These are phyloP conservation scores for Mergus octosetaceus DNA, from an alignment of 2,797 vertebrate species.

Conservation along the genomic window DNA sequence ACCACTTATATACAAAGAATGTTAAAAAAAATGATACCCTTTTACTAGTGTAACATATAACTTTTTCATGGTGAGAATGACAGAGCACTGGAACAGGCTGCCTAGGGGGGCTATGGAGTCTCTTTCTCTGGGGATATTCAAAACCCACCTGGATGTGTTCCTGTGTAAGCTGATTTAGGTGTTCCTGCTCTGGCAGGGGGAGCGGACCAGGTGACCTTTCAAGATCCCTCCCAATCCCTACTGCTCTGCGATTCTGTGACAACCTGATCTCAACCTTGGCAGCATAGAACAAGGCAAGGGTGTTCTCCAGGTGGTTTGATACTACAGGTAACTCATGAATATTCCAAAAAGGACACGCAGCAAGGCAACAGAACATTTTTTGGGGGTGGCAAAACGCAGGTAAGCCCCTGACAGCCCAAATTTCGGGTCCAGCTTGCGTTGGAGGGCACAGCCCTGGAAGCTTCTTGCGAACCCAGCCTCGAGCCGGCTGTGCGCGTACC, in stretches of 20 bases:
- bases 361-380: neutral
- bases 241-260: too few relatives aligned
- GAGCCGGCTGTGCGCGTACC: slow-evolving; percentile 69
- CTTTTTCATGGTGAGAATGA: too few relatives aligned
- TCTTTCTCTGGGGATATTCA: too few relatives aligned
- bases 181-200: too few relatives aligned
- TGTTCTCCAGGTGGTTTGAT: neutral
- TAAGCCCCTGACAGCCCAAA: neutral
- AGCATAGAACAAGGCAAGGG: neutral
- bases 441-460: neutral
- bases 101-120: too few relatives aligned
- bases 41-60: neutral
- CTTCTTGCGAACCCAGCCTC: neutral
- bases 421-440: neutral
- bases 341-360: neutral
- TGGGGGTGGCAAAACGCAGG: neutral
- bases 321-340: fast-evolving
- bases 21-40: too few relatives aligned
- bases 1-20: neutral
- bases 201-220: too few relatives aligned
- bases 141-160: neutral
- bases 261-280: neutral
- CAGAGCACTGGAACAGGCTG: too few relatives aligned
- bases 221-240: too few relatives aligned
- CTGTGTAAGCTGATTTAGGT: too few relatives aligned